Evolutionary conservation across 2,797 vertebrate genomes (phyloP), one percentile per base, ranked within the genome.

Genomic region (Pantherophis vulpinus): DNA sequence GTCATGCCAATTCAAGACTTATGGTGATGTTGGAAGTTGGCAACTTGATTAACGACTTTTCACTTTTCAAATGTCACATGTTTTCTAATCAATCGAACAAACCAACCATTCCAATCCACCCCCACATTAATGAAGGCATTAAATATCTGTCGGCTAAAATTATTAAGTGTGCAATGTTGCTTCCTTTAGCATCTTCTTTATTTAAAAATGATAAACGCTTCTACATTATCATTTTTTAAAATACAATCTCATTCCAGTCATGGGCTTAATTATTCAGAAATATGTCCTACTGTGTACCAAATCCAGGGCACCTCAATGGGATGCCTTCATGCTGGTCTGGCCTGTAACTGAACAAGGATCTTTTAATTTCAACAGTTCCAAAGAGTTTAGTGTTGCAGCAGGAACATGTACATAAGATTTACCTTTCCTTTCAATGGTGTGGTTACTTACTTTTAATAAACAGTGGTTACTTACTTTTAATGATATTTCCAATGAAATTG

Each of bases 341-440:
- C 63, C 51, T 0, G 0, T 55, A 79, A 70, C 79, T 79, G 6
- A 94, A 13, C 37, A 32, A 3, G 58, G 8, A 66, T 1, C 37
- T 61, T 27, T 20, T 59, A 9, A 93, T 86, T 83, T 89, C 12
- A 58, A 86, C 91, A 88, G 8, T 87, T 93, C 94, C 56, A 58
- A 92, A 59, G 3, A 92, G 11, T 70, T 94, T 8, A 89, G 8
- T 56, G 90, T 42, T 16, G 61, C 3, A 27, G 14, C 25, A 13
- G 1, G 47, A 29, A 32, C 29, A 87, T 18, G 51, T 0, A 79
- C 37, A 58, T 25, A 32, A 56, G 16, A n/a, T 51, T 29, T 37
- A 20, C 1, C 27, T 37, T 37, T 32, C 27, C 6, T n/a, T 90
- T 93, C 10, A 91, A 0, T 9, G 13, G 0, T 29, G 87, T 4